phyloP scores from a whole-genome alignment of 92 coral and sea anemone species.

The Meandrina meandrites region DNA sequence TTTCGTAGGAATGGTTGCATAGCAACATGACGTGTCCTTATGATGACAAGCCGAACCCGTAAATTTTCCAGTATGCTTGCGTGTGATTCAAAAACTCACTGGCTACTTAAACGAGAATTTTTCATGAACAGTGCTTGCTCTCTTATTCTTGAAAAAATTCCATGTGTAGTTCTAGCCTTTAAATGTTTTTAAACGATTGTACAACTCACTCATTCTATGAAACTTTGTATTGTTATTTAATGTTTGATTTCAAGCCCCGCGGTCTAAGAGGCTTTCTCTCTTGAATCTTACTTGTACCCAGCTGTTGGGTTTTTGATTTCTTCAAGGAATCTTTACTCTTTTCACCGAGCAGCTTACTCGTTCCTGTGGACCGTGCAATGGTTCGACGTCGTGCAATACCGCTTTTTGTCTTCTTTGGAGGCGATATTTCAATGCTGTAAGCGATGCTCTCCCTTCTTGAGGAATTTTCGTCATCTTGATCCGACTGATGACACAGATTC shows the following conservation, averaged over 20 bases:
- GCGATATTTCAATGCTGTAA: conserved; percentile 80
- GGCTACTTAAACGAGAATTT: background rate
- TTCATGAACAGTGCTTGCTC: background rate
- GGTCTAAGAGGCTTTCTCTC: conserved; percentile 66
- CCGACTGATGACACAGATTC: conserved; percentile 41
- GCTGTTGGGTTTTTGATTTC: conserved; percentile 51
- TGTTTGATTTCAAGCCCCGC: conserved; percentile 50
- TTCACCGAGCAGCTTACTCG: conserved; percentile 61
- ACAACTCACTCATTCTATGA: background rate
- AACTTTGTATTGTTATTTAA: background rate
- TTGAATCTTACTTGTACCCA: conserved; percentile 8
- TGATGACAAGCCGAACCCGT: no score
- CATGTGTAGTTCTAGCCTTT: background rate
- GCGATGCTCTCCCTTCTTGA: conserved; percentile 76
- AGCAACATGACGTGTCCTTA: no score
- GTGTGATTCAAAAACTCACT: background rate
- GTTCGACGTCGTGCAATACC: conserved; percentile 73
- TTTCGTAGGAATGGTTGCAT: no score
- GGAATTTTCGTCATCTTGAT: conserved; percentile 18
- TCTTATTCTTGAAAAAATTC: background rate
- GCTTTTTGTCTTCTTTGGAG: conserved; percentile 61
- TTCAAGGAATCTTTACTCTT: conserved; percentile 56
- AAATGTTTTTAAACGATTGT: background rate
- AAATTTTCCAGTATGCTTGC: no score
- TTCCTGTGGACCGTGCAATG: conserved; percentile 73